phyloP scores from a whole-genome alignment of 2,113 vertebrate species.

The Lampris incognitus region DNA sequence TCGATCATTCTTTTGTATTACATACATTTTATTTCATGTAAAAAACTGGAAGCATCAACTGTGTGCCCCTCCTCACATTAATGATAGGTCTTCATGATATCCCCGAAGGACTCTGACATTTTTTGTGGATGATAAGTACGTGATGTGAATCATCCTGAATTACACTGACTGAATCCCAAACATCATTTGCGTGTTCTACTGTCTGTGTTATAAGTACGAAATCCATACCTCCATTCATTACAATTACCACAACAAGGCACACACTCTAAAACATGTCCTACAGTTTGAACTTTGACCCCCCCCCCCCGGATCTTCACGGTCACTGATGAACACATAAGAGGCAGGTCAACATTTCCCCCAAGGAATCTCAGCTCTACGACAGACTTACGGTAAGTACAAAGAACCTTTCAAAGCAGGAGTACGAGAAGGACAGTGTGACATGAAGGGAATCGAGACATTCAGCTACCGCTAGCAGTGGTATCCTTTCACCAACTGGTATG shows the following conservation, averaged over 20 bases:
- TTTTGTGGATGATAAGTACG: no score
- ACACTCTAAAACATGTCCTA: not conserved
- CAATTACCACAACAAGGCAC: not conserved
- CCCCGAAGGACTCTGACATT: not conserved
- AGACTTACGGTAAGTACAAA: not conserved
- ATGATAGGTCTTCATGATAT: conserved; percentile 1
- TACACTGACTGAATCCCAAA: not conserved
- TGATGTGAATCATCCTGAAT: not conserved
- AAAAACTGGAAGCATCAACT: conserved; percentile 73
- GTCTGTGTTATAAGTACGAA: not conserved
- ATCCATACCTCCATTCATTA: not conserved
- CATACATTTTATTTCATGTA: conserved; percentile 59
- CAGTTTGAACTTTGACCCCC: not conserved
- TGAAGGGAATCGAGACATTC: no score
- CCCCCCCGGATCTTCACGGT: not conserved
- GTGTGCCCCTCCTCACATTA: conserved; percentile 29
- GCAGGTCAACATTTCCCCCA: not conserved
- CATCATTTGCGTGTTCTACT: not conserved
- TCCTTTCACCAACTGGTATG: no score
- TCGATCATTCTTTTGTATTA: conserved; percentile 13
- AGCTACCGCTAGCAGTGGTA: no score
- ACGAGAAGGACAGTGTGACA: not conserved
- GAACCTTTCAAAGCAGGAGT: not conserved
- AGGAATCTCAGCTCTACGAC: not conserved
- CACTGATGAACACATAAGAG: not conserved